Evolutionary conservation across 2,888 invertebrate genomes (phyloP).

Genomic region (Eurytoma californica): DNA sequence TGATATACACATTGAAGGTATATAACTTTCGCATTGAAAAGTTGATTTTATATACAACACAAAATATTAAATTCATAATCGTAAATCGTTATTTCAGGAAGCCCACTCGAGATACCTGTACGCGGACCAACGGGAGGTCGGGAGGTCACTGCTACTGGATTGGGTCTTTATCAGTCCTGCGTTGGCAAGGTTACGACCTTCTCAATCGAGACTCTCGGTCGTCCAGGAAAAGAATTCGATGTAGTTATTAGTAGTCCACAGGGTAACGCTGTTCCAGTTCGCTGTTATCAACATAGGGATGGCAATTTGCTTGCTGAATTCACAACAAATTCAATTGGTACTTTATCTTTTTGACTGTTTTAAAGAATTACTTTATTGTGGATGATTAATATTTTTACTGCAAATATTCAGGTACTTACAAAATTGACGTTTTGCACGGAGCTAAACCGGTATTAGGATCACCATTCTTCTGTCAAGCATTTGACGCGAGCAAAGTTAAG

Average conservation of each 20-base stretch:
- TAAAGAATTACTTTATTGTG: neutral
- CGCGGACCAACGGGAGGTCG: conserved; percentile 82
- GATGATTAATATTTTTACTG: neutral
- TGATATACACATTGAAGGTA: conserved; percentile 83
- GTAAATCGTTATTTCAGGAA: conserved; percentile 70
- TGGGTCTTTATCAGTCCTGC: conserved; percentile 90
- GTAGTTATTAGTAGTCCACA: conserved; percentile 91
- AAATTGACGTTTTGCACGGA: conserved; percentile 90
- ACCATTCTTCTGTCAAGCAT: conserved; percentile 95
- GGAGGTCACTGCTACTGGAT: conserved; percentile 85
- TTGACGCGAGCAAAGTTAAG: conserved; percentile 89
- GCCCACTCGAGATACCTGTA: conserved; percentile 79
- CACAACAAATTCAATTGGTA: conserved; percentile 86
- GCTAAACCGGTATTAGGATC: conserved; percentile 94
- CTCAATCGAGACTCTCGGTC: conserved; percentile 90
- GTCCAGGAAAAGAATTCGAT: conserved; percentile 91
- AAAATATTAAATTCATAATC: neutral
- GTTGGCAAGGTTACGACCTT: conserved; percentile 90
- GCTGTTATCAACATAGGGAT: conserved; percentile 97
- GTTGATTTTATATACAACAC: neutral
- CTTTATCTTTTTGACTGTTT: conserved; percentile 48
- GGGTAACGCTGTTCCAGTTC: conserved; percentile 87
- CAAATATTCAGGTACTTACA: conserved; percentile 67
- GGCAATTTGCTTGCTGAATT: conserved; percentile 97
- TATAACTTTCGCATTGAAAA: neutral